These are phyloP conservation scores for Rhamnusium bicolor DNA, from an alignment of 2,888 invertebrate species.

Conservation along the genomic window DNA sequence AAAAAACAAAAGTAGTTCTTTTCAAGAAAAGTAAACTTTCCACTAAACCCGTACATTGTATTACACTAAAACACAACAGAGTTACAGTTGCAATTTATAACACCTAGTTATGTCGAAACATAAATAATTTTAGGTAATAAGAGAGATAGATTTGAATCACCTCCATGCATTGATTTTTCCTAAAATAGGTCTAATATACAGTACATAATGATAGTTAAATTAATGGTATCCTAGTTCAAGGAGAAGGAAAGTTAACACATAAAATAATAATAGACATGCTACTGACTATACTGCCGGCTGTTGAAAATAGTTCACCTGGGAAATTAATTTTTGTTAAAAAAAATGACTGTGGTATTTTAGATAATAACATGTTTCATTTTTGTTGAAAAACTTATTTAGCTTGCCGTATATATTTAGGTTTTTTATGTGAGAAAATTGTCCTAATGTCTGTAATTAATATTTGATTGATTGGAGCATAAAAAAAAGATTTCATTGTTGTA, in stretches of 20 bases:
- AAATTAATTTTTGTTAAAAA: not conserved
- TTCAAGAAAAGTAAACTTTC: not conserved
- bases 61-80: slow-evolving; percentile 11
- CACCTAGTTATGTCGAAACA: slow-evolving; percentile 3
- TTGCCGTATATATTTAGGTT: not conserved
- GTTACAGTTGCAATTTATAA: slow-evolving; percentile 11
- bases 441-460: not conserved
- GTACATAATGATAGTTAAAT: slow-evolving; percentile 25
- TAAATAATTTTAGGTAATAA: not conserved
- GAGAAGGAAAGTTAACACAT: slow-evolving; percentile 20
- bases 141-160: slow-evolving; percentile 7
- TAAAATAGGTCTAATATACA: slow-evolving; percentile 32
- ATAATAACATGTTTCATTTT: not conserved
- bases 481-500: too few species aligned
- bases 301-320: slow-evolving; percentile 21
- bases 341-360: not conserved
- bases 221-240: slow-evolving; percentile 7
- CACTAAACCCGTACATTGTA: not conserved
- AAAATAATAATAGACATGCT: slow-evolving; percentile 30
- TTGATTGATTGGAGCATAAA: not conserved
- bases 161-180: slow-evolving; percentile 32
- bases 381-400: not conserved
- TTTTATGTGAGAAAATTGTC: not conserved
- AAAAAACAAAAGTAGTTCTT: not conserved
- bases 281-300: not conserved